Evolutionary conservation across 1,140 invertebrate species (phyloP), one percentile per base, ranked within the genome.

Genomic region (Macrobrachium rosenbergii): DNA sequence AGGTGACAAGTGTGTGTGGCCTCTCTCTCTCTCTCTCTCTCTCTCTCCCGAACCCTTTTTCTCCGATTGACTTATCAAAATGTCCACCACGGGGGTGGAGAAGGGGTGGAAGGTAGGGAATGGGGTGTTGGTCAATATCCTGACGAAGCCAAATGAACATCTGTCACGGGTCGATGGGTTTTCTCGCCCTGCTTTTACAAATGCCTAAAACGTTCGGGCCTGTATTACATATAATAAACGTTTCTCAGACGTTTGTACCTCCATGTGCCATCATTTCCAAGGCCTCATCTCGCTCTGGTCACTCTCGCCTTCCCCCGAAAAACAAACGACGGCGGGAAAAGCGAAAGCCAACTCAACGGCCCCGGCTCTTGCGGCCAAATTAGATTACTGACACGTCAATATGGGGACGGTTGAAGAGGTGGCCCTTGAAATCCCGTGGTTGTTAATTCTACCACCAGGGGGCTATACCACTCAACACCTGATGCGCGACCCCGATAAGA

Each of bases 371-470:
- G 58, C 11, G 62, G 79, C 28, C 17, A 45, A 82, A 82, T 82
- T 69, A 73, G 81, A 72, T 82, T 72, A 82, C 19, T 8, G 67
- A 7, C 75, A 37, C 63, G 60, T 80, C 62, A 64, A 80, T 80
- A 64, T 64, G 52, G 58, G 52, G 58, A 16, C 2, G 2, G 67
- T 8, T 21, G 19, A 58, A 58, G 19, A 69, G 67, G 37, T 21
- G 69, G 58, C 63, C 81, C 64, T 67, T 69, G 69, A 64, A 72
- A 45, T 23, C 81, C 81, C 73, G 81, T 73, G 81, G 81, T 82
- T 82, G 81, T 82, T 69, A 82, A 82, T 72, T 82, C 81, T 82
- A 82, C 67, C 81, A 82, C 45, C 81, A 17, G 81, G 81, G 58
- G 67, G 37, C 45, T 45, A 28, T 45, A 14, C 72, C 72, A 37